phyloP scores from a whole-genome alignment of 2,888 invertebrate species.

The Conus canariensis region DNA sequence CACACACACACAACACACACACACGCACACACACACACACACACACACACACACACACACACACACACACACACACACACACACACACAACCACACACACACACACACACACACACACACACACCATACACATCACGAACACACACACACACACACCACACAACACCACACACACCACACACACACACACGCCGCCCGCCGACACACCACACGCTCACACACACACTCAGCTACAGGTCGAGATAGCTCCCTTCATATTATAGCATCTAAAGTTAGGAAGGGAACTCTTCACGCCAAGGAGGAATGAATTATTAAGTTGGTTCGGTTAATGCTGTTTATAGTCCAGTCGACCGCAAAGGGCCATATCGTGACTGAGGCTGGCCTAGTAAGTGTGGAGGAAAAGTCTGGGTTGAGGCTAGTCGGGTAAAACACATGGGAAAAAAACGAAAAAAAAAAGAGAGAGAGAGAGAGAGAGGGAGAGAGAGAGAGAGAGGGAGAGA shows the following conservation, averaged over 20 bases:
- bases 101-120: conserved; percentile 1
- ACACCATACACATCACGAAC: neutral
- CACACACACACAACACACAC: neutral
- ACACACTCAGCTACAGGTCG: neutral
- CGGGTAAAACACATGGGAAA: no score
- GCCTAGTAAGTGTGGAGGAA: no score
- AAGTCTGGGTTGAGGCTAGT: no score
- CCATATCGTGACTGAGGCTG: no score
- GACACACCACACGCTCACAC: neutral
- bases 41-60: neutral
- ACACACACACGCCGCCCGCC: neutral
- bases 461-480: neutral
- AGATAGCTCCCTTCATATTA: no score
- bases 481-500: neutral
- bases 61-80: no score
- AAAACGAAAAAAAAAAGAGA: neutral
- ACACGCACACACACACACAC: neutral
- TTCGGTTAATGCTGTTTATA: no score
- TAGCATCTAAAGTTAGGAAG: no score
- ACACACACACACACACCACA: conserved; percentile 10
- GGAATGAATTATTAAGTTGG: no score
- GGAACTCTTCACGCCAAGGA: no score
- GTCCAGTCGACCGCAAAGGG: no score
- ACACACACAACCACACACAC: no score
- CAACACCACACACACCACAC: neutral